Evolutionary conservation across 2,113 vertebrate species (phyloP).

Genomic region (Corvus cornix): DNA sequence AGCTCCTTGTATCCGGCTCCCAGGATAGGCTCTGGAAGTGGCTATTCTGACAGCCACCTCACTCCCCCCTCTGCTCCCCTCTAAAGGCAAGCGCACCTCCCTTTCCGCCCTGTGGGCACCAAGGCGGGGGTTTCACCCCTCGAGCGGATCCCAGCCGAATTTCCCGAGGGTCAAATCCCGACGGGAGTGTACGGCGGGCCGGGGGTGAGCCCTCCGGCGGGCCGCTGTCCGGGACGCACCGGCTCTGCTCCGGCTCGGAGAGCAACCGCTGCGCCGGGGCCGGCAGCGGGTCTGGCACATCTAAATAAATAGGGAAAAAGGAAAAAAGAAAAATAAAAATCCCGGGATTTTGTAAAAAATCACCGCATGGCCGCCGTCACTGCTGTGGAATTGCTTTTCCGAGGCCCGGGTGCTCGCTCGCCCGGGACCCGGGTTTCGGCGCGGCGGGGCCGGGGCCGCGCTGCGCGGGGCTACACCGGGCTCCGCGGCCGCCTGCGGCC

Average conservation of each 20-base stretch:
- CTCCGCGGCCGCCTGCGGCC: not conserved
- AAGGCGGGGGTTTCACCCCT: not conserved
- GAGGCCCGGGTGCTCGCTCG: not conserved
- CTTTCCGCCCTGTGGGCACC: not conserved
- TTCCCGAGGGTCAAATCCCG: not conserved
- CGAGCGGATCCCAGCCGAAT: not conserved
- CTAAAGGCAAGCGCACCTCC: not conserved
- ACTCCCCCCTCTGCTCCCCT: no score
- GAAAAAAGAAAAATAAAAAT: fast-evolving
- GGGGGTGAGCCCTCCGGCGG: no score
- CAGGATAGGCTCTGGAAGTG: not conserved
- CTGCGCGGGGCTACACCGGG: not conserved
- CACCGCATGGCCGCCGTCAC: fast-evolving
- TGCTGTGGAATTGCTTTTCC: not conserved
- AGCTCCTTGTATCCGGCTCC: not conserved
- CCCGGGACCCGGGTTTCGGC: not conserved
- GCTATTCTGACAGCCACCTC: not conserved
- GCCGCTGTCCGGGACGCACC: fast-evolving
- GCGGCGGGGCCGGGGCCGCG: not conserved
- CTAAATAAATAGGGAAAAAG: not conserved
- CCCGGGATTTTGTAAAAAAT: not conserved
- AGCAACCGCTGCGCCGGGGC: not conserved
- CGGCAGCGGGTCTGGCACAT: not conserved
- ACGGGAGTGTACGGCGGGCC: not conserved
- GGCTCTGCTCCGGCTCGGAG: not conserved